Conservation (phyloP, 2,113 vertebrate species). For the Lipotes vexillifer region DNA sequence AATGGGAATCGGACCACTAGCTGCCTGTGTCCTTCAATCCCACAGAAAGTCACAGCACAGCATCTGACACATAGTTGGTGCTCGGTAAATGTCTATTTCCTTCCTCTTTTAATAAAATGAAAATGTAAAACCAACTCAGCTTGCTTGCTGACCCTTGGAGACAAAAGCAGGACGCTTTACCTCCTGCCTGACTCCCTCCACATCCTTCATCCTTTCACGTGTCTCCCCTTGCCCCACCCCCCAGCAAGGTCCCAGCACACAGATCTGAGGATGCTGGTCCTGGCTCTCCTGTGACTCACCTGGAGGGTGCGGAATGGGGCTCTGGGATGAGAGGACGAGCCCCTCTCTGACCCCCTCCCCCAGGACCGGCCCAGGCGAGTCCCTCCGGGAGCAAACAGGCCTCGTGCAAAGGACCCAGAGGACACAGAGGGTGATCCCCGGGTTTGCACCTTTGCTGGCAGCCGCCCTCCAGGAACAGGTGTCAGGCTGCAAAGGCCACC, state of each 20-base stretch:
- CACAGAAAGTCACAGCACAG: not conserved
- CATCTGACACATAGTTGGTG: not conserved
- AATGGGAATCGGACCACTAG: not conserved
- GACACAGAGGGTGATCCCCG: constrained; percentile 20
- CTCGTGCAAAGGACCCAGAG: not conserved
- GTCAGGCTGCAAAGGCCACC: constrained; percentile 72
- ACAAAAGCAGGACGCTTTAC: not conserved
- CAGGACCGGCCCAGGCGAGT: not conserved
- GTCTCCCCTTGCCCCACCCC: rapidly evolving
- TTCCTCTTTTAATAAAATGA: not conserved
- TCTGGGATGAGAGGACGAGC: not conserved
- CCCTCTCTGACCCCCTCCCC: not conserved
- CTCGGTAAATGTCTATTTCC: not conserved
- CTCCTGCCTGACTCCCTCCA: not conserved
- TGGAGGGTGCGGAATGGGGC: not conserved
- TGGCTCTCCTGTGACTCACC: constrained; percentile 2
- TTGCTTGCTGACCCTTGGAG: not conserved
- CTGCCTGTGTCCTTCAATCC: not conserved
- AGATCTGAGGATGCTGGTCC: not conserved
- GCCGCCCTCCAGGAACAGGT: constrained; percentile 56
- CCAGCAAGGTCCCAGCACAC: not conserved
- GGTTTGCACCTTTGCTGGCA: constrained; percentile 63
- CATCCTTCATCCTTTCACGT: not conserved
- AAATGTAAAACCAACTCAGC: not conserved
- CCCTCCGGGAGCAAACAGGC: not conserved